A percentile compares a stretch with the other conserved stretches of the same genome.
Evolutionary conservation across 2,797 vertebrate genomes (phyloP).

Genomic region (Rhinophrynus dorsalis): DNA sequence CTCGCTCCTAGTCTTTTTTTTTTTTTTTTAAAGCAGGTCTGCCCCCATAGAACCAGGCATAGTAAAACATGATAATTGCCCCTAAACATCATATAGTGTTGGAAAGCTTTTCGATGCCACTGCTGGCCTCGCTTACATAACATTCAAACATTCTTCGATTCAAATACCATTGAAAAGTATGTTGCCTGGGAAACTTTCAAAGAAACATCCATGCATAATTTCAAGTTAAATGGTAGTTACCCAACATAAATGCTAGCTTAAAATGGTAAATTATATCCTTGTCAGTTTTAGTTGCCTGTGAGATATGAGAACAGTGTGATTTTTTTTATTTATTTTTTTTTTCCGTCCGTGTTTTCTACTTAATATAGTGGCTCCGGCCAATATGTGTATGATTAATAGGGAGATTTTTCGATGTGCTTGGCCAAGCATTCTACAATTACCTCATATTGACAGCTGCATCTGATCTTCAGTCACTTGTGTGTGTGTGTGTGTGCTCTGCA

Average conservation of each 20-base stretch:
- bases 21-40: too few relatives aligned
- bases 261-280: constrained; percentile 47
- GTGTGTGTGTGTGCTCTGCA: constrained; percentile 55
- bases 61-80: too few relatives aligned
- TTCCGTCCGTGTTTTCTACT: too few relatives aligned
- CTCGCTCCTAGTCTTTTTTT: too few relatives aligned
- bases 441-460: constrained; percentile 60
- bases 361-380: constrained; percentile 50
- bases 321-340: too few relatives aligned
- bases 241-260: constrained; percentile 39
- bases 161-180: too few relatives aligned
- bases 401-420: constrained; percentile 55
- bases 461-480: constrained; percentile 58
- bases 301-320: constrained; percentile 50
- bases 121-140: not conserved
- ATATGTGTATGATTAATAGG: constrained; percentile 52
- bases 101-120: too few relatives aligned
- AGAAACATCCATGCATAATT: constrained; percentile 38
- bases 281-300: constrained; percentile 42
- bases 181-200: not conserved
- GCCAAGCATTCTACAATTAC: constrained; percentile 51
- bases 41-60: too few relatives aligned
- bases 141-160: not conserved
- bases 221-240: constrained; percentile 10
- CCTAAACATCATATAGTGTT: too few relatives aligned